Percentiles rank a stretch among this genome's conserved stretches.
Conservation (phyloP, 2,888 invertebrate species). For the Petrophora chlorosata region DNA sequence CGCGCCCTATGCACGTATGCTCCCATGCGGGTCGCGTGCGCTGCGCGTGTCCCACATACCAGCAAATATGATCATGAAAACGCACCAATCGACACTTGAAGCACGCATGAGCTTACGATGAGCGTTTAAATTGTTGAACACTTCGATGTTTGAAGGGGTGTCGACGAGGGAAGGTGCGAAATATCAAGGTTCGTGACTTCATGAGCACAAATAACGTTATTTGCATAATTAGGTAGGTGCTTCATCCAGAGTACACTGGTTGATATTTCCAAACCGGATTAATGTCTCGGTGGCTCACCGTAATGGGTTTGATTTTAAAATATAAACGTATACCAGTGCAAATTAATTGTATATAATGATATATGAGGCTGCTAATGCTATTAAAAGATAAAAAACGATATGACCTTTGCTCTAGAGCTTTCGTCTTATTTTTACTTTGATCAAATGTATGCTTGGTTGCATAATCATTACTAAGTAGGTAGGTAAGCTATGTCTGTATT, state of each 20-base stretch:
- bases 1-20: conserved; percentile 16
- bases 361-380: background rate
- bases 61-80: conserved; percentile 73
- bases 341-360: conserved; percentile 18
- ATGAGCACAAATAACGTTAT: conserved; percentile 54
- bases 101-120: conserved; percentile 57
- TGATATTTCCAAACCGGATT: conserved; percentile 73
- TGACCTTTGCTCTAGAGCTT: no score
- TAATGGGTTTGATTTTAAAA: conserved; percentile 41
- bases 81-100: conserved; percentile 61
- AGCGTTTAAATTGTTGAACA: conserved; percentile 44
- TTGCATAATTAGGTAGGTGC: conserved; percentile 61
- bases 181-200: conserved; percentile 58
- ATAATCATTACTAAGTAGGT: no score
- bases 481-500: no score
- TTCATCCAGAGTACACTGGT: conserved; percentile 62
- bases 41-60: conserved; percentile 76
- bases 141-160: conserved; percentile 51
- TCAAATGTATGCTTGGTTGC: no score
- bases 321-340: background rate
- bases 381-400: background rate
- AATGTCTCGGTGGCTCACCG: conserved; percentile 39
- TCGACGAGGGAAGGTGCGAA: conserved; percentile 63
- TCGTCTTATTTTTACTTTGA: no score
- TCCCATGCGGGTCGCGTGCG: conserved; percentile 78